phyloP scores from a whole-genome alignment of 2,797 vertebrate species.

The Podarcis siculus region DNA sequence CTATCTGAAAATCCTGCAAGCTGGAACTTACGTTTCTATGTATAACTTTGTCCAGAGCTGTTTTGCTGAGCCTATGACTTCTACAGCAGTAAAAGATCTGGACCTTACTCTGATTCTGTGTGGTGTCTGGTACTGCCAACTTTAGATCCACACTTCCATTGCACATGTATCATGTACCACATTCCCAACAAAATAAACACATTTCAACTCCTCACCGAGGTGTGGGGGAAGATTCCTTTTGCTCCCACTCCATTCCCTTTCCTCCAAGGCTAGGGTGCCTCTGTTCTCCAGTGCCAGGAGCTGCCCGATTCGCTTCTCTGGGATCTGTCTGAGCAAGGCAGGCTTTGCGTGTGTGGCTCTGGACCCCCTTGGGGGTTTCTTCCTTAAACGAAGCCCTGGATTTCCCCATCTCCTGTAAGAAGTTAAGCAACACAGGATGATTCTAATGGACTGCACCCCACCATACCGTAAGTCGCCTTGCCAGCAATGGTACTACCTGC shows the following conservation, averaged over 20 bases:
- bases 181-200: no score
- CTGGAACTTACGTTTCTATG: no score
- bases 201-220: slow-evolving; percentile 60
- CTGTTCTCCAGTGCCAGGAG: slow-evolving; percentile 53
- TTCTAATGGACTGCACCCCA: not conserved
- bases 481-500: not conserved
- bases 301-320: not conserved
- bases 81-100: no score
- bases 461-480: not conserved
- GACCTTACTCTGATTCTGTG: no score
- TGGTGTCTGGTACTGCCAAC: no score
- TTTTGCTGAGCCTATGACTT: no score
- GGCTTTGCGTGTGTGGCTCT: slow-evolving; percentile 6
- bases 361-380: slow-evolving; percentile 37
- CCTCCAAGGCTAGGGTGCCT: not conserved
- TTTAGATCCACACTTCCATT: no score
- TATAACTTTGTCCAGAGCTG: no score
- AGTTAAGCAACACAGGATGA: slow-evolving; percentile 22
- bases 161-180: no score
- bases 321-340: slow-evolving; percentile 2
- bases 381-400: slow-evolving; percentile 28
- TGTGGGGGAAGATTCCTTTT: slow-evolving; percentile 42
- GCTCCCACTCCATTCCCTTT: slow-evolving; percentile 53
- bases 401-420: slow-evolving; percentile 60
- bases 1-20: no score